These are phyloP conservation scores for Tupaia tana DNA, from an alignment of 2,113 vertebrate species.

Conservation along the genomic window DNA sequence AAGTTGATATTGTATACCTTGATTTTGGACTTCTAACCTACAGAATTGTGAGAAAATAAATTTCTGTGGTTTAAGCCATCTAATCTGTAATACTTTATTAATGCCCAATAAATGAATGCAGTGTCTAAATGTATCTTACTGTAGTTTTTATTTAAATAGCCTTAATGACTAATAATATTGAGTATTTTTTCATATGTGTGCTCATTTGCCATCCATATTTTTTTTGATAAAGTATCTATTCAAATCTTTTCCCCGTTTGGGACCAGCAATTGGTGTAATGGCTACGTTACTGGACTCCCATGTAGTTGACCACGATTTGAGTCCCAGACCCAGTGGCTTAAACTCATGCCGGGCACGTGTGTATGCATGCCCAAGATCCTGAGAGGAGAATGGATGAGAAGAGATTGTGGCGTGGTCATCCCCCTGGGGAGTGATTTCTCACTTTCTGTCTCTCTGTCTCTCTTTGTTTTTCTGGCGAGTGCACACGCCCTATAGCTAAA, in stretches of 20 bases:
- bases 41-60: not conserved
- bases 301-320: too few species aligned
- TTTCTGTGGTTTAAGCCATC: not conserved
- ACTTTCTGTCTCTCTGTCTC: too few species aligned
- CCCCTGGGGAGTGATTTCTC: too few species aligned
- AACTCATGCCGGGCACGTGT: too few species aligned
- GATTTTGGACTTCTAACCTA: not conserved
- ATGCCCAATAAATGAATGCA: not conserved
- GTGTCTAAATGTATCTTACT: not conserved
- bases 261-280: too few species aligned
- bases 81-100: not conserved
- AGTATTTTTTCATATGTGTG: not conserved
- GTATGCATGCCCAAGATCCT: too few species aligned
- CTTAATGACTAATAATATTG: not conserved
- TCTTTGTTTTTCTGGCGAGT: too few species aligned
- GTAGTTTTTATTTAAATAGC: conserved; percentile 7
- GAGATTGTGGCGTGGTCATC: too few species aligned
- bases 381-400: too few species aligned
- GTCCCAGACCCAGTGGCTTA: too few species aligned
- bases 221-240: not conserved
- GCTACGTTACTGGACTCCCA: too few species aligned
- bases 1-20: not conserved
- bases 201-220: not conserved
- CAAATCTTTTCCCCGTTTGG: not conserved
- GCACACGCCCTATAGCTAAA: too few species aligned